A percentile compares a stretch with the other conserved stretches of the same genome.
These are phyloP conservation scores for Eupithecia subumbrata DNA, from an alignment of 2,888 invertebrate genomes.

Conservation along the genomic window DNA sequence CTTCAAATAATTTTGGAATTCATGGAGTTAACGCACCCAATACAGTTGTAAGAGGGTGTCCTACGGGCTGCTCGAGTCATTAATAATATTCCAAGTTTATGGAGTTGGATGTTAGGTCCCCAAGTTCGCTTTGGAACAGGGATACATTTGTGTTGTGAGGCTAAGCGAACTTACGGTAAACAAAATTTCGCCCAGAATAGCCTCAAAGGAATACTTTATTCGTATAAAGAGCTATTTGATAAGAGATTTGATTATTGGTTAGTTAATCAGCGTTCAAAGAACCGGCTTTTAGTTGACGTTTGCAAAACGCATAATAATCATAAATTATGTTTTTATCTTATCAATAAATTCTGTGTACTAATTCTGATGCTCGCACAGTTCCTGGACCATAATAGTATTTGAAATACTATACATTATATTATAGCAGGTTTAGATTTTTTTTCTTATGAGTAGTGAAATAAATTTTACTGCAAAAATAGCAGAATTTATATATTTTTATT, in stretches of 20 bases:
- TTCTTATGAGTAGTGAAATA: too few relatives aligned
- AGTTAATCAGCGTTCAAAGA: background rate
- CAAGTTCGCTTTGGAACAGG: background rate
- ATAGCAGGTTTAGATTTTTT: too few relatives aligned
- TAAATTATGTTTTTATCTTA: too few relatives aligned
- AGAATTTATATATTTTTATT: too few relatives aligned
- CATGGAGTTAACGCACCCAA: background rate
- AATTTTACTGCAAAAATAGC: too few relatives aligned
- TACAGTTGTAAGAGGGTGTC: conserved; percentile 4
- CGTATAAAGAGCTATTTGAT: background rate
- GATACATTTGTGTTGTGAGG: background rate
- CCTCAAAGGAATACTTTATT: background rate
- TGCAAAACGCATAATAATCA: background rate
- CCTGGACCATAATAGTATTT: too few relatives aligned
- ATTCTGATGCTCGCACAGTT: too few relatives aligned
- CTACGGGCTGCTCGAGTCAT: background rate
- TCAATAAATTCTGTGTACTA: too few relatives aligned
- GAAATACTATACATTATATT: too few relatives aligned
- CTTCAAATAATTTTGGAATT: background rate
- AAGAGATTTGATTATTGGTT: background rate
- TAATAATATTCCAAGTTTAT: conserved; percentile 10
- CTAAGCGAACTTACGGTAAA: background rate
- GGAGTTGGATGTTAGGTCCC: background rate
- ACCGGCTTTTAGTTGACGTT: background rate
- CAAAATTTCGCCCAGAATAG: background rate